Evolutionary conservation across 2,888 invertebrate species (phyloP), one percentile per base, ranked within the genome.

Genomic region (Notodonta ziczac): DNA sequence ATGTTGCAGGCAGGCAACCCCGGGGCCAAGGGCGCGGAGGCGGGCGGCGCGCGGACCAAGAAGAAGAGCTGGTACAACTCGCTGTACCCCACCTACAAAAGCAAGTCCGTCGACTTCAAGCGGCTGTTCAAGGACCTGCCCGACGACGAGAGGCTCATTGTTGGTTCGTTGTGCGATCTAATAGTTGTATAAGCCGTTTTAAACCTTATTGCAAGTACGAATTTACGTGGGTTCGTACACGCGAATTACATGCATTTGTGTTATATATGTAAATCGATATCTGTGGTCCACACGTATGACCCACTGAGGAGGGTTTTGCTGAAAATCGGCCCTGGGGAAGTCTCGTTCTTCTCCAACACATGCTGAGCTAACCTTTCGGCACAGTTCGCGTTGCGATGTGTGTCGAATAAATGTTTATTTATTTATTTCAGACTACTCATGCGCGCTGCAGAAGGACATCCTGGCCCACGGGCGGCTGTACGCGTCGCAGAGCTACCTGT

Each of bases 401-500:
- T 24, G 24, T 24, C 24, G 24, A 24, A 24, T 1, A 24, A 24
- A 24, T 24, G 24, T 24, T 24, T 24, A 24, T 24, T 24, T 24
- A 1, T 24, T 24, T 24, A 24, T 24, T 24, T 24, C 81, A 99
- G 99, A 99, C 94, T 99, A 99, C 92, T 98, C 99, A 14, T 99
- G 99, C 94, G 99, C 99, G 9, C 94, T 99, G 52, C 99, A 99
- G 88, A 97, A 97, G 83, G 99, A 99, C 86, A 99, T 99, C 82
- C 94, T 99, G 67, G 97, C 98, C 8, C 99, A 99, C 86, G 99
- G 99, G 14, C 96, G 99, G 39, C 95, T 99, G 79, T 99, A 99
- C 94, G 97, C 99, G 56, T 98, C 99, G 0, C 98, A 98, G 93
- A 97, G 97, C 90, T 98, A 97, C 94, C 95, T 99, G 65, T 99